Evolutionary conservation across 2,113 vertebrate genomes (phyloP), one percentile per base, ranked within the genome.

Genomic region (Promerops cafer): DNA sequence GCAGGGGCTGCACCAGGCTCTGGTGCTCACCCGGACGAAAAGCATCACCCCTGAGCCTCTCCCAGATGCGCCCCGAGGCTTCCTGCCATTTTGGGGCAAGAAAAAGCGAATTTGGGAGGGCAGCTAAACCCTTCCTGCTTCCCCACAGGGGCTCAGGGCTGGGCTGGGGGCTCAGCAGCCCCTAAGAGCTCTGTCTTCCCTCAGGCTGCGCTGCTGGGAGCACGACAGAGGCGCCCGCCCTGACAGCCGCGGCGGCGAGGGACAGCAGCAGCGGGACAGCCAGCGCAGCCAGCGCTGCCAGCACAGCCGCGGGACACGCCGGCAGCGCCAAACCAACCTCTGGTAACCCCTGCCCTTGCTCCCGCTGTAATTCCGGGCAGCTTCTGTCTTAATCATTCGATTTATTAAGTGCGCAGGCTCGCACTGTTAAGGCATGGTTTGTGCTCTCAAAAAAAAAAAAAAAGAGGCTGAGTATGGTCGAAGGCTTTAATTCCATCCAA

Each of bases 201-300:
- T 2, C 90, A 97, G 96, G 92, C 7, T 72, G n/a, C 0, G 0
- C 50, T 4, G 56, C 31, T 10, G 92, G 26, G 49, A 85, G 4
- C 95, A 0, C 39, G 0, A 31, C 33, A 6, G 26, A 2, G 2
- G 1, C 12, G 24, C 2, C 71, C 2, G 2, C 8, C 0, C 0
- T 0, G 1, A 1, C 2, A 0, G 11, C 2, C 2, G 4, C 0
- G 1, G 11, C 0, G 6, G 1, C 3, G 0, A 6, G 28, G 54
- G 19, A 8, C 40, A 8, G 0, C 57, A 21, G 49, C 74, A 56
- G 19, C 0, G 1, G 8, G 1, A 50, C 80, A 53, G 11, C 66
- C 69, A 39, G 30, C 30, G 1, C 13, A 2, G 53, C 45, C 78
- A 39, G 1, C 19, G 0, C 3, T 0, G 19, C 33, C 69, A 16